Evolutionary conservation across 2,113 vertebrate species (phyloP).

Genomic region (Cyanoderma ruficeps): DNA sequence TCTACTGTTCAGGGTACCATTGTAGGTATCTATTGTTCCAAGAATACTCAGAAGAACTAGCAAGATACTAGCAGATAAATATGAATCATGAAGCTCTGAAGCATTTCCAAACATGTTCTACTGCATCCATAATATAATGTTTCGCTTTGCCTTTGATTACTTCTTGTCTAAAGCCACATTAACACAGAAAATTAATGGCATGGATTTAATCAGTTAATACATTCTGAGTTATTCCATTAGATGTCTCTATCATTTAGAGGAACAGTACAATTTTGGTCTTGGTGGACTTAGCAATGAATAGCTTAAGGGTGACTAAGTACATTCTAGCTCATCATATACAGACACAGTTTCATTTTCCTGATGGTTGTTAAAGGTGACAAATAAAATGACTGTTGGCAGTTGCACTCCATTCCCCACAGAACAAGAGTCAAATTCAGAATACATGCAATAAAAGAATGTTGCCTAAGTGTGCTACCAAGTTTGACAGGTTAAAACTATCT

Average conservation of each 20-base stretch:
- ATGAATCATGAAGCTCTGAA: neutral
- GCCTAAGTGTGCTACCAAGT: neutral
- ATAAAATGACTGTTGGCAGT: constrained; percentile 58
- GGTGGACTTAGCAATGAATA: neutral
- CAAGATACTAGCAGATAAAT: neutral
- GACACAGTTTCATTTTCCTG: constrained; percentile 30
- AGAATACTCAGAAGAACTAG: neutral
- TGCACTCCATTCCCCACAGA: constrained; percentile 41
- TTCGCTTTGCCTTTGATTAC: neutral
- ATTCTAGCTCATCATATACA: neutral
- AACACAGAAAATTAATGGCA: neutral
- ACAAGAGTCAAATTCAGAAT: constrained; percentile 60
- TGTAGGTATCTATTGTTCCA: neutral
- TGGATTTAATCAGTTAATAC: neutral
- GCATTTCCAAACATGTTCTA: neutral
- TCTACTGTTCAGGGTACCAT: neutral
- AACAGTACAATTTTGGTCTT: neutral
- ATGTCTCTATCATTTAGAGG: neutral
- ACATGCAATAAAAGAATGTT: constrained; percentile 33
- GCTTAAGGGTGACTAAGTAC: neutral
- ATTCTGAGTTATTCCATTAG: neutral
- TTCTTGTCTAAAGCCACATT: neutral
- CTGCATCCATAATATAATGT: neutral
- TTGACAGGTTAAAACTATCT: constrained; percentile 56
- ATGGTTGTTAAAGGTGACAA: constrained; percentile 58